Percentiles rank a stretch among this genome's conserved stretches.
These are phyloP conservation scores for Ctenomys sociabilis DNA, from an alignment of 2,113 vertebrate genomes.

Conservation along the genomic window DNA sequence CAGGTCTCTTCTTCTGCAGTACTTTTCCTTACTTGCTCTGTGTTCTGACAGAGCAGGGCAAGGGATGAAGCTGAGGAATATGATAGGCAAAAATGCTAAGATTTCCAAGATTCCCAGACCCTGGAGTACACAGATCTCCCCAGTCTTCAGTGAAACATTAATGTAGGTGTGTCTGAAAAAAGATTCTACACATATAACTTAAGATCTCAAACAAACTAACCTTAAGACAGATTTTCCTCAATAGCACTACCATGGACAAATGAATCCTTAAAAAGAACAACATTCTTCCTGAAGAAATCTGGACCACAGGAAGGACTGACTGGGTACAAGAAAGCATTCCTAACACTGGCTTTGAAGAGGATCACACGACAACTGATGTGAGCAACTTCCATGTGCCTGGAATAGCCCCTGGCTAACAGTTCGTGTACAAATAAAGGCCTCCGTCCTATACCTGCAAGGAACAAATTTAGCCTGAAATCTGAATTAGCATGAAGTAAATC, in stretches of 20 bases:
- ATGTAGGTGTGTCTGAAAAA: background rate
- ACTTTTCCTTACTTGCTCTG: background rate
- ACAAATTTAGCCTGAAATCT: background rate
- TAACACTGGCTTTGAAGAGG: background rate
- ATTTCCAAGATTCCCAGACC: background rate
- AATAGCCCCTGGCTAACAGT: background rate
- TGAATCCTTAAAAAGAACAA: background rate
- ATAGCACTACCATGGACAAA: background rate
- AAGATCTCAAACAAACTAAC: background rate
- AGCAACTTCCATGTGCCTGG: background rate
- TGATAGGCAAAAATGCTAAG: background rate
- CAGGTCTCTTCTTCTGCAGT: background rate
- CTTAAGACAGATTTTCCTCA: slow-evolving; percentile 20
- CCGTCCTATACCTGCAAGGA: background rate
- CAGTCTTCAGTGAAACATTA: background rate
- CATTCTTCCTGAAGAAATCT: background rate
- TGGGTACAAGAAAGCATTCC: background rate
- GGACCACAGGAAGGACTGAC: background rate
- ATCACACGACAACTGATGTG: background rate
- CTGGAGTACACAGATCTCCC: background rate
- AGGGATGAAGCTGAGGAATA: background rate
- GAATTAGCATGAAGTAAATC: background rate
- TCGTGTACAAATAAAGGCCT: background rate
- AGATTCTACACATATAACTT: background rate
- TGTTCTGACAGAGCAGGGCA: background rate